Evolutionary conservation across 2,113 vertebrate genomes (phyloP).

Genomic region (Lepidothrix coronata): DNA sequence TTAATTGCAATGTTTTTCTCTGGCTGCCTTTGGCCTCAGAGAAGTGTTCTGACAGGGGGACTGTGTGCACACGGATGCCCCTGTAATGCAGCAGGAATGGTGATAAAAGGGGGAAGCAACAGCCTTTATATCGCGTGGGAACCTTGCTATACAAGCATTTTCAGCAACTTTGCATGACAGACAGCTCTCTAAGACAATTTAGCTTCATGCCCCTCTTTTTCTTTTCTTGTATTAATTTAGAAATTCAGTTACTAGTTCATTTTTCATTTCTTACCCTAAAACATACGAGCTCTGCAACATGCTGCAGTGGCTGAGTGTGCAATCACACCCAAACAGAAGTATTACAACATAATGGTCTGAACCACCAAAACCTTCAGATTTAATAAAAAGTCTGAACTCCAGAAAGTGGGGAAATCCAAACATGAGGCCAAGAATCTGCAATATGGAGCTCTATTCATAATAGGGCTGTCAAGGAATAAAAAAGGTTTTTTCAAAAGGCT

Average conservation of each 20-base stretch:
- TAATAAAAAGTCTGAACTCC: background rate
- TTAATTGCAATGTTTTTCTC: constrained; percentile 44
- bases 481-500: constrained; percentile 40
- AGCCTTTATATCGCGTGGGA: constrained; percentile 45
- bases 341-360: background rate
- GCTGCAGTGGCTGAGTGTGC: background rate
- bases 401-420: constrained; percentile 35
- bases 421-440: background rate
- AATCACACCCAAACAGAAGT: background rate
- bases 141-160: background rate
- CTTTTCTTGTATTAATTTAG: background rate
- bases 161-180: background rate
- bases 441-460: constrained; percentile 33
- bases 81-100: constrained; percentile 12
- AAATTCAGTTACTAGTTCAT: background rate
- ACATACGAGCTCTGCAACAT: background rate
- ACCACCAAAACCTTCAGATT: background rate
- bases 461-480: constrained; percentile 33
- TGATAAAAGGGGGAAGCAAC: background rate
- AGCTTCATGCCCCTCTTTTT: background rate
- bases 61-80: background rate
- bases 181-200: background rate
- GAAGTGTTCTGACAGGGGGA: constrained; percentile 11
- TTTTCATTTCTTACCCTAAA: background rate
- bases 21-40: background rate